Base-by-base conservation (phyloP, 2,113 vertebrate genomes). In the Actenoides hombroni region DNA sequence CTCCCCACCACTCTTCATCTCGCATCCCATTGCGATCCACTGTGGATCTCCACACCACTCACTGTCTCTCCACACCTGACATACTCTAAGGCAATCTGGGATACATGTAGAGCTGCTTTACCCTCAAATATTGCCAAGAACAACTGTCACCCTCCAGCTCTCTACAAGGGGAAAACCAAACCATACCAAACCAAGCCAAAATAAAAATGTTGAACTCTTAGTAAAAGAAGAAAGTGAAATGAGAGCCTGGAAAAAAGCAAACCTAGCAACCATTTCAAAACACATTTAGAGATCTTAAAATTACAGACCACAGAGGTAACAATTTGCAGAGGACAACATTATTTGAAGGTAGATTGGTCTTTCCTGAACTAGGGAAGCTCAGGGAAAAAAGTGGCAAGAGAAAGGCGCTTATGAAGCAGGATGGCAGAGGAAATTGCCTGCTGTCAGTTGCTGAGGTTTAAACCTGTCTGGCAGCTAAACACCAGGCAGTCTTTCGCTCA, bases 141-240 rank as follows among this genome's bases (percentile, higher is more conserved):
- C 42, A 42, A 42, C 42, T 42, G 42, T 42, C 42, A 42, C 42
- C 42, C 23, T 73, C 64, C 64, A 83, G 8, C 18, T 71, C 48
- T 91, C 83, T 33, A 24, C 8, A 44, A 44, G 11, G 6, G 31
- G 12, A 68, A 88, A 90, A 71, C 7, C 31, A 79, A 94, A 76
- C 5, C 31, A 79, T 92, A 76, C 5, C 3, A 7, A 65, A 35
- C 21, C 14, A 46, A 64, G 85, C 0, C 2, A 44, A 48, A 39
- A 57, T 40, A 59, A 17, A 59, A 64, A 24, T 0, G 6, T 25
- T 23, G 31, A 51, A 20, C 19, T 15, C 0, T 0, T 48, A 35
- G 18, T 48, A 82, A 90, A 78, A 69, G 16, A 6, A 70, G 61
- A 87, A 56, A 53, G 7, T 17, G 31, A 84, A 61, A 61, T 63